phyloP scores from a whole-genome alignment of 2,113 vertebrate species.

The Chaetorhynchus papuensis region DNA sequence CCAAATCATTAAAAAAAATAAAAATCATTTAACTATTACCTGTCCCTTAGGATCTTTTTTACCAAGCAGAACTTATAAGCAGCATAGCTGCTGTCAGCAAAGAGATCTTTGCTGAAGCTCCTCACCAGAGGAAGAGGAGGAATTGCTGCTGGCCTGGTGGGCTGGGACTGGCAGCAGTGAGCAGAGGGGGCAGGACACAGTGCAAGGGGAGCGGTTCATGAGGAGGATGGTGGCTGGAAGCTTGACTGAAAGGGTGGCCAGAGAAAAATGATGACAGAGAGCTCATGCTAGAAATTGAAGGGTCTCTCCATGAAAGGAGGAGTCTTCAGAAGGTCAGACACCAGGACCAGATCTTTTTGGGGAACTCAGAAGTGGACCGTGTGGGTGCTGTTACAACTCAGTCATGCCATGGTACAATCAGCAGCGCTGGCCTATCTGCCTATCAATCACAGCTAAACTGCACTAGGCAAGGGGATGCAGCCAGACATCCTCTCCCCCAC shows the following conservation, averaged over 20 bases:
- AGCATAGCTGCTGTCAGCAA: neutral
- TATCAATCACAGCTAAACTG: neutral
- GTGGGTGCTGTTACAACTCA: neutral
- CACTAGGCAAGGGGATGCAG: neutral
- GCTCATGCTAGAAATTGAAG: neutral
- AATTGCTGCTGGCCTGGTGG: neutral
- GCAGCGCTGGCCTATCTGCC: neutral
- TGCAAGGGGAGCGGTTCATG: neutral
- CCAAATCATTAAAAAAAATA: neutral
- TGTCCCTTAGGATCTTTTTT: neutral
- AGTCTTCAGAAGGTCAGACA: neutral
- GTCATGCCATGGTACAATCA: neutral
- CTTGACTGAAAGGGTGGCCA: neutral
- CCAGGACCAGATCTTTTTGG: neutral
- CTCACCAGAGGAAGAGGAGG: neutral
- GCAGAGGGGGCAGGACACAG: neutral
- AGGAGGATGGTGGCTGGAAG: neutral
- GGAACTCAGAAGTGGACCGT: neutral
- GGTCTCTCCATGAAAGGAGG: neutral
- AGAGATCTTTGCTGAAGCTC: neutral
- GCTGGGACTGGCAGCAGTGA: neutral
- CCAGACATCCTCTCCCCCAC: neutral
- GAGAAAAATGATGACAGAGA: neutral
- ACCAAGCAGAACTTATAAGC: neutral
- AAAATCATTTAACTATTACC: neutral